Evolutionary conservation across 2,113 vertebrate genomes (phyloP).

Genomic region (Chiloscyllium plagiosum): DNA sequence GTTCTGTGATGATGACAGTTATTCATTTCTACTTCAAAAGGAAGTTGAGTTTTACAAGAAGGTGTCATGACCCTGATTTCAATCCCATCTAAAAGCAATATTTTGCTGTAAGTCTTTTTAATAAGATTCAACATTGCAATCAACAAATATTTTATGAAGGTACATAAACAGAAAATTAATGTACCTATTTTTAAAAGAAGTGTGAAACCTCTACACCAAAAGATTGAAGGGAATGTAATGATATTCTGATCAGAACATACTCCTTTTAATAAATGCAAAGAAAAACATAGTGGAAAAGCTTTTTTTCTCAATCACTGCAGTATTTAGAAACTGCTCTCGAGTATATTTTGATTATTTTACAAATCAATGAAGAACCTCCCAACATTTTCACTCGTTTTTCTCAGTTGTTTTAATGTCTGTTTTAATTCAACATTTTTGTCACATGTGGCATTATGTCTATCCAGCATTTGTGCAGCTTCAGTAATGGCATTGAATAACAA

Average conservation of each 20-base stretch:
- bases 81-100: neutral
- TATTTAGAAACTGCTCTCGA: neutral
- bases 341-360: neutral
- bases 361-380: neutral
- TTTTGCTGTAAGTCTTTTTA: neutral
- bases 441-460: neutral
- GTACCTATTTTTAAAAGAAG: neutral
- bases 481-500: neutral
- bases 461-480: neutral
- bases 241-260: neutral
- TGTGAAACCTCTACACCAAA: neutral
- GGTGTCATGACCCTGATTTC: neutral
- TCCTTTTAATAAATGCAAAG: neutral
- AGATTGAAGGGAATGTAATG: neutral
- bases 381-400: neutral
- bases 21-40: constrained; percentile 2
- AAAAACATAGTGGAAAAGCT: neutral
- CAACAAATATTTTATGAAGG: neutral
- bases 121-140: neutral
- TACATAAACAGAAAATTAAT: neutral
- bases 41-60: neutral
- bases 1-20: neutral
- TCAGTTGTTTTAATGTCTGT: neutral
- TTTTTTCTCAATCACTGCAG: neutral
- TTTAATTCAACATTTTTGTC: neutral